Conservation (phyloP, 2,888 invertebrate species). For the Gerosis bhagava region DNA sequence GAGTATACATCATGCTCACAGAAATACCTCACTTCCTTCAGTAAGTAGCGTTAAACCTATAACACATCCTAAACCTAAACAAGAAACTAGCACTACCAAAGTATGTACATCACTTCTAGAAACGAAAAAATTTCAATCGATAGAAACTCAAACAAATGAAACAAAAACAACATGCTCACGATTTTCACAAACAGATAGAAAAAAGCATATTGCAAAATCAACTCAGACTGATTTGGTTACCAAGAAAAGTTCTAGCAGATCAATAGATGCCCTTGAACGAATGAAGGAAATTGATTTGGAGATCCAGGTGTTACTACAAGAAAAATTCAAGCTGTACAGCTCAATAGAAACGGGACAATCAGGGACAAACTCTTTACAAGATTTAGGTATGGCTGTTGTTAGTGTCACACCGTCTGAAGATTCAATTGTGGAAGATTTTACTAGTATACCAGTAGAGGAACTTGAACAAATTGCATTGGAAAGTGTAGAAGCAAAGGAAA, state of each 20-base stretch:
- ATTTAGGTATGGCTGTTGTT: constrained; percentile 68
- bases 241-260: constrained; percentile 29
- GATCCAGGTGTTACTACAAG: constrained; percentile 79
- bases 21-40: constrained; percentile 53
- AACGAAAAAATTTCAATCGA: constrained; percentile 44
- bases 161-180: constrained; percentile 34
- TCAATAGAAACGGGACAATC: constrained; percentile 66
- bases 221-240: constrained; percentile 56
- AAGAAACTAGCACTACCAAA: constrained; percentile 41
- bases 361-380: constrained; percentile 49
- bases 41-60: constrained; percentile 38
- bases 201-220: constrained; percentile 39
- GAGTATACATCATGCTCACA: constrained; percentile 52
- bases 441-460: constrained; percentile 67
- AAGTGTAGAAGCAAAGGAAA: constrained; percentile 42
- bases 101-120: constrained; percentile 49
- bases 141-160: constrained; percentile 53
- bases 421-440: constrained; percentile 62
- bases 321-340: constrained; percentile 81
- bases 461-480: constrained; percentile 67
- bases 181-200: constrained; percentile 52
- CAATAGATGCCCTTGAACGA: constrained; percentile 70
- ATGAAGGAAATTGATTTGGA: constrained; percentile 84
- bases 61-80: constrained; percentile 43
- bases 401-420: constrained; percentile 55